phyloP scores from a whole-genome alignment of 2,888 invertebrate genomes.

The Chironomus tentans region DNA sequence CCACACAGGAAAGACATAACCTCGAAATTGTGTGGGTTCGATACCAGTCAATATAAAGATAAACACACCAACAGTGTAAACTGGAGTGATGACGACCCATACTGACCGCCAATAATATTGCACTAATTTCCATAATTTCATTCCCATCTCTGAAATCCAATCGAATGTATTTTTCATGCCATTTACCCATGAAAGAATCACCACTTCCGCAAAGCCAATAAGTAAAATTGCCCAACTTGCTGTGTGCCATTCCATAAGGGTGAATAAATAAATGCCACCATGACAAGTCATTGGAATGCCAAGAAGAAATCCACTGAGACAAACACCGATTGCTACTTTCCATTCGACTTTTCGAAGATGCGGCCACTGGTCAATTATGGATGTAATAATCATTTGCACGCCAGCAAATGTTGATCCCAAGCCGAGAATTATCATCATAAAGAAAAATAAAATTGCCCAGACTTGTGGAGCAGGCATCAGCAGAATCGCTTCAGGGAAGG shows the following conservation, averaged over 20 bases:
- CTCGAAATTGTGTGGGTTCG: slow-evolving; percentile 48
- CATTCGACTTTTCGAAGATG: slow-evolving; percentile 50
- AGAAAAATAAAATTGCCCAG: slow-evolving; percentile 61
- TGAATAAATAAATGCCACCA: slow-evolving; percentile 64
- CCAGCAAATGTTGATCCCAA: slow-evolving; percentile 64
- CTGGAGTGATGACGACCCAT: slow-evolving; percentile 65
- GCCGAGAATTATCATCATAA: slow-evolving; percentile 63
- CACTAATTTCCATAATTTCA: slow-evolving; percentile 52
- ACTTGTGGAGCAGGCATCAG: slow-evolving; percentile 60
- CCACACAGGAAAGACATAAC: slow-evolving; percentile 58
- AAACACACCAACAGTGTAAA: slow-evolving; percentile 57
- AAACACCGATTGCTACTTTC: slow-evolving; percentile 44
- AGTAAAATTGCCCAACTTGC: slow-evolving; percentile 67
- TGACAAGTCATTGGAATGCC: slow-evolving; percentile 68
- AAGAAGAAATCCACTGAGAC: slow-evolving; percentile 54
- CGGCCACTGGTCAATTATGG: slow-evolving; percentile 58
- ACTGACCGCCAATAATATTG: slow-evolving; percentile 60
- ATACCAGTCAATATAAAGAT: slow-evolving; percentile 62
- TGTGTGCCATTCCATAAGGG: slow-evolving; percentile 65
- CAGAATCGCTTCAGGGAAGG: slow-evolving; percentile 65
- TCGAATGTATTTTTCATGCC: slow-evolving; percentile 52
- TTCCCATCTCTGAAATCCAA: slow-evolving; percentile 52
- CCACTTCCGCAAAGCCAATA: slow-evolving; percentile 56
- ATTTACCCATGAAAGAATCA: slow-evolving; percentile 58
- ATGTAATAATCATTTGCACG: slow-evolving; percentile 59